Evolutionary conservation across 2,113 vertebrate genomes (phyloP).

Genomic region (Vulpes ferrilata): DNA sequence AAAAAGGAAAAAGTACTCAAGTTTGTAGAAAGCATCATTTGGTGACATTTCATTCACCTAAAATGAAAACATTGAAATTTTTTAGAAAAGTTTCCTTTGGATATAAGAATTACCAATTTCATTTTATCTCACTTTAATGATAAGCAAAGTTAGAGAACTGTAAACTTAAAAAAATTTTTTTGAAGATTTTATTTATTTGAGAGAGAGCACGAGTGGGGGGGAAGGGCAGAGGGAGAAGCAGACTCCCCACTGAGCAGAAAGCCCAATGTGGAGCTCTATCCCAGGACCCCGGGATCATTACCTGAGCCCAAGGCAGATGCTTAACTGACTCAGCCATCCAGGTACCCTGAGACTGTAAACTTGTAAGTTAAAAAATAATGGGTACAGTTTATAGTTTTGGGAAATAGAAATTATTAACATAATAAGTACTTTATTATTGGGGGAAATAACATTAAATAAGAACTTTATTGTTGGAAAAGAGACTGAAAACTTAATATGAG

Average conservation of each 20-base stretch:
- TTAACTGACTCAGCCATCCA: not conserved
- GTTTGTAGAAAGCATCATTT: slow-evolving; percentile 29
- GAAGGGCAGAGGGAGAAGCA: not conserved
- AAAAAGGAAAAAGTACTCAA: not conserved
- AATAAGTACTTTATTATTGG: slow-evolving; percentile 24
- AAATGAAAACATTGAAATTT: slow-evolving; percentile 36
- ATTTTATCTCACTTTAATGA: slow-evolving; percentile 25
- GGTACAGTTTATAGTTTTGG: not conserved
- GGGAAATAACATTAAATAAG: not conserved
- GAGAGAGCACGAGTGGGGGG: not conserved
- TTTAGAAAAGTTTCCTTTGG: not conserved
- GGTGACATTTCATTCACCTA: not conserved
- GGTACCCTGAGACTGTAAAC: not conserved
- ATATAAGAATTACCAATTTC: slow-evolving; percentile 33
- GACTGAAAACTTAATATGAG: not conserved
- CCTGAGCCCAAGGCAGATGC: not conserved
- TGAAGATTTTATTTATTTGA: not conserved
- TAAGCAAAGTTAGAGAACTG: not conserved
- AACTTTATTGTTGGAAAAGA: slow-evolving; percentile 55
- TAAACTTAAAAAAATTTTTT: not conserved
- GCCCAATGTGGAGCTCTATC: rapidly evolving
- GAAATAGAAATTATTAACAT: slow-evolving; percentile 57
- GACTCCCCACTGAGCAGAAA: not conserved
- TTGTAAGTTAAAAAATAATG: slow-evolving; percentile 13
- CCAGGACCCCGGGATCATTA: not conserved